Percentiles rank a stretch among this genome's conserved stretches.
phyloP scores from a whole-genome alignment of 2,113 vertebrate species.

The Malaclemys terrapin region DNA sequence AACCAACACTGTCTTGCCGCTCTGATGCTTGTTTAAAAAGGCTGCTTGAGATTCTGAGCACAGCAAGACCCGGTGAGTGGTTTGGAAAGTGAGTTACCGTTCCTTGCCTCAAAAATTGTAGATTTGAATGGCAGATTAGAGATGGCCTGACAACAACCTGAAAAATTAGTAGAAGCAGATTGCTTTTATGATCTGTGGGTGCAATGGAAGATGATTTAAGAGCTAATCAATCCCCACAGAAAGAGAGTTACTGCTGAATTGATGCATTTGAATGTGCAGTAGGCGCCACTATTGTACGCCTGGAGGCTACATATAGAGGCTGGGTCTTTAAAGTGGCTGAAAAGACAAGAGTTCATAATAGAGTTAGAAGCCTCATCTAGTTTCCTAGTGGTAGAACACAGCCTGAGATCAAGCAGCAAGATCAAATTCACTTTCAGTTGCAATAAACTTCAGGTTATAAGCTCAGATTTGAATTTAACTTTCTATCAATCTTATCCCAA shows the following conservation, averaged over 20 bases:
- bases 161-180: background rate
- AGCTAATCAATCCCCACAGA: background rate
- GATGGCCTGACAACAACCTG: fast-evolving
- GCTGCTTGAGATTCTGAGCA: background rate
- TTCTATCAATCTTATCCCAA: background rate
- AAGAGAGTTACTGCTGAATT: background rate
- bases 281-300: fast-evolving
- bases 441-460: background rate
- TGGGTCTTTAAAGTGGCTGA: background rate
- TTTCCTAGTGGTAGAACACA: background rate
- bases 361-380: background rate
- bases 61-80: background rate
- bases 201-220: background rate
- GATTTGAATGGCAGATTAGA: background rate
- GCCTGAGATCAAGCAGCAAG: background rate
- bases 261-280: background rate
- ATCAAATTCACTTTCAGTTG: background rate
- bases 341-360: background rate
- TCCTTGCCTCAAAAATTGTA: background rate
- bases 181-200: background rate
- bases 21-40: background rate
- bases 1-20: background rate
- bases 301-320: background rate
- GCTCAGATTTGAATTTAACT: background rate
- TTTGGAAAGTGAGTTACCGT: background rate